Conservation (phyloP, 1,140 invertebrate genomes). For the Hormaphis cornu region DNA sequence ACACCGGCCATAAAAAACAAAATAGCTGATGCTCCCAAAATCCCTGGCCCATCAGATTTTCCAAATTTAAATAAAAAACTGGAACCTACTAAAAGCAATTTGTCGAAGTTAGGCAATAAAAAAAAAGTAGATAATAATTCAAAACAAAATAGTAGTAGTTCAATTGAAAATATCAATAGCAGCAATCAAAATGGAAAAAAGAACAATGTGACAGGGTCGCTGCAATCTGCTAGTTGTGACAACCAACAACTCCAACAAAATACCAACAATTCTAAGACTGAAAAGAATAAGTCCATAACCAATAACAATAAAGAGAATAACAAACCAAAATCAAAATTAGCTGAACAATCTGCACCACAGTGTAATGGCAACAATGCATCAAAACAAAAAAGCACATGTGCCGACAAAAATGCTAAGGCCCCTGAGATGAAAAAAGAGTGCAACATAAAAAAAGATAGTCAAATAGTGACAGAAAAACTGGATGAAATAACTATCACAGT, state of each 20-base stretch:
- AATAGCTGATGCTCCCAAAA: slow-evolving; percentile 16
- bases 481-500: neutral
- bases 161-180: neutral
- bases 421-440: neutral
- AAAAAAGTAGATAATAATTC: neutral
- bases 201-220: neutral
- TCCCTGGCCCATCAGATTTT: slow-evolving; percentile 5
- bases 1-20: neutral
- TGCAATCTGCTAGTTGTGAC: too few species aligned
- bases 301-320: neutral
- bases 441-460: neutral
- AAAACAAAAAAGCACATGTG: too few species aligned
- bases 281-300: neutral
- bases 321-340: neutral
- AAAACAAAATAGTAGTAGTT: neutral
- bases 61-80: slow-evolving; percentile 21
- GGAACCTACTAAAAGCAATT: slow-evolving; percentile 16
- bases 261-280: neutral
- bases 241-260: too few species aligned
- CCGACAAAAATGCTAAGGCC: neutral
- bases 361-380: neutral
- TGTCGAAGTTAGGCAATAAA: slow-evolving; percentile 17
- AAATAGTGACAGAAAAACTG: neutral
- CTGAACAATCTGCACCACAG: neutral
- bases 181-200: neutral